phyloP scores from a whole-genome alignment of 2,113 vertebrate species.

The Triplophysa tibetana region DNA sequence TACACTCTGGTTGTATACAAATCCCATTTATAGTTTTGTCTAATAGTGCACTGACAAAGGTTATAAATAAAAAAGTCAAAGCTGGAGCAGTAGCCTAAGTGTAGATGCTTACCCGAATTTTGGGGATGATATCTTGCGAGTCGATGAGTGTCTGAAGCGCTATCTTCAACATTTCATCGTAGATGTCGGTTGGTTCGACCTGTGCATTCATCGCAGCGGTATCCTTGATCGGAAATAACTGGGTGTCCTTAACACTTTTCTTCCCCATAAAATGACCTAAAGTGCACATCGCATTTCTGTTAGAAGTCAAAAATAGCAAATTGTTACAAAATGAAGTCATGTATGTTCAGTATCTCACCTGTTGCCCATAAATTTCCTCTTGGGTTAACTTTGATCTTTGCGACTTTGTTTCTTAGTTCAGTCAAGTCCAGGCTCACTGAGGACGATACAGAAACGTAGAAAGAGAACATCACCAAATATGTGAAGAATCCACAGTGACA shows the following conservation, averaged over 20 bases:
- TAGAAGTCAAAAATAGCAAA: not conserved
- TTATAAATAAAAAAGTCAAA: too few relatives aligned
- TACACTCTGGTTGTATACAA: too few relatives aligned
- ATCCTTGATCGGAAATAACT: constrained; percentile 60
- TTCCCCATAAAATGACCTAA: constrained; percentile 96
- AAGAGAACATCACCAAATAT: constrained; percentile 75
- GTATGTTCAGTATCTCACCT: constrained; percentile 71
- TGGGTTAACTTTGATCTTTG: constrained; percentile 85
- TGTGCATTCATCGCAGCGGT: constrained; percentile 53
- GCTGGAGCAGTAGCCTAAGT: not conserved
- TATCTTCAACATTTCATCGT: constrained; percentile 77
- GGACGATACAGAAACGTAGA: constrained; percentile 67
- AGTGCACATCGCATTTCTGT: constrained; percentile 20
- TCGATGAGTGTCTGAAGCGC: constrained; percentile 75
- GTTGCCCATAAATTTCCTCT: constrained; percentile 94
- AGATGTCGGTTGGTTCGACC: constrained; percentile 68
- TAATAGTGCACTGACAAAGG: too few relatives aligned
- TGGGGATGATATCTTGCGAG: constrained; percentile 59
- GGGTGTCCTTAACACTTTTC: constrained; percentile 80
- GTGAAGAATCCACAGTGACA: constrained; percentile 71
- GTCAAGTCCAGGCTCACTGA: constrained; percentile 80
- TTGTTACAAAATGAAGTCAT: not conserved
- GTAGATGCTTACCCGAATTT: constrained; percentile 72
- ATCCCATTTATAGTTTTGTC: too few relatives aligned
- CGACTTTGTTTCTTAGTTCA: constrained; percentile 79